Evolutionary conservation across 2,113 vertebrate genomes (phyloP).

Genomic region (Pterophyllum scalare): DNA sequence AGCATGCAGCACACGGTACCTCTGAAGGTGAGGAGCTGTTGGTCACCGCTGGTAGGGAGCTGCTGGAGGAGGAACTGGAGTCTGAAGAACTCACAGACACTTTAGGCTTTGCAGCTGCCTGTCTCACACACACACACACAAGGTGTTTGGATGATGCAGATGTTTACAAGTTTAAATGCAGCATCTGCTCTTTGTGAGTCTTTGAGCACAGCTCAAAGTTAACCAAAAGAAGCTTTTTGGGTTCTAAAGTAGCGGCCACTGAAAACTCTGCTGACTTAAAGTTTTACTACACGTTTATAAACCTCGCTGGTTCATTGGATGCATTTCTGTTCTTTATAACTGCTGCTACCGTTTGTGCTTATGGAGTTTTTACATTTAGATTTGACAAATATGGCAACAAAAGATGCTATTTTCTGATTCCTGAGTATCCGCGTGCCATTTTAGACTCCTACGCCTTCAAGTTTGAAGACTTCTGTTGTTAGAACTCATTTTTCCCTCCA

Average conservation of each 20-base stretch:
- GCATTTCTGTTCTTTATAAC: too few species aligned
- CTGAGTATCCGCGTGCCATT: not conserved
- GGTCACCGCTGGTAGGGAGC: constrained; percentile 34
- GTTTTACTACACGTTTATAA: too few species aligned
- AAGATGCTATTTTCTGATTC: not conserved
- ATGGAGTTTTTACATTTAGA: too few species aligned
- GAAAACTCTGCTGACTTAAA: too few species aligned
- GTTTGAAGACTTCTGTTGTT: too few species aligned
- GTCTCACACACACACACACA: not conserved
- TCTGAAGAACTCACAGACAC: constrained; percentile 51
- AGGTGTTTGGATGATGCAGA: not conserved
- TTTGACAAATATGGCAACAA: too few species aligned
- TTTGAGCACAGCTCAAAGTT: not conserved
- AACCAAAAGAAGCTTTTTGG: not conserved
- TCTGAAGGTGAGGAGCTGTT: constrained; percentile 26
- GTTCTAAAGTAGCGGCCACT: too few species aligned
- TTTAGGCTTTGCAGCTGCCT: constrained; percentile 42
- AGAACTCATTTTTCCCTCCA: too few species aligned
- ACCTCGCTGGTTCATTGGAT: too few species aligned
- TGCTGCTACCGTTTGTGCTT: too few species aligned
- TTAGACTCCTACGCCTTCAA: not conserved
- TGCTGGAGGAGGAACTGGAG: constrained; percentile 64
- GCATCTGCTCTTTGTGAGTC: not conserved
- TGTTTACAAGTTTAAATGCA: not conserved
- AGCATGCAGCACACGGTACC: not conserved